Percentiles rank a stretch among this genome's conserved stretches.
These are phyloP conservation scores for Agonopterix alstromeriana DNA, from an alignment of 2,888 invertebrate species.

Conservation along the genomic window DNA sequence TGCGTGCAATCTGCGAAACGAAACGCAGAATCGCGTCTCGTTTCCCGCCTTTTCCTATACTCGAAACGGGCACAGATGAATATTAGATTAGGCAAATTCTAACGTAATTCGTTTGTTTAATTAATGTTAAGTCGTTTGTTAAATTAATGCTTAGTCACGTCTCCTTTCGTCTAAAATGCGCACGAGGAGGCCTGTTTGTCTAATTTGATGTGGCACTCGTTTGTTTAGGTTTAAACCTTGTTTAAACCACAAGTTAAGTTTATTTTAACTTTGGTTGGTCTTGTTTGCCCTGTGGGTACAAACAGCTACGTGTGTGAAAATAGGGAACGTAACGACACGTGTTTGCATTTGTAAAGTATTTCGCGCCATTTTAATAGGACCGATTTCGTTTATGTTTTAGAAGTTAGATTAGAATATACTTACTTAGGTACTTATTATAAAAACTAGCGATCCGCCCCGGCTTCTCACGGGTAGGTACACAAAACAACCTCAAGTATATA, in stretches of 20 bases:
- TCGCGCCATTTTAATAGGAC: no score
- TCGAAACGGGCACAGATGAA: not conserved
- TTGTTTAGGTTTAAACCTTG: slow-evolving; percentile 2
- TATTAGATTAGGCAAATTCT: slow-evolving; percentile 1
- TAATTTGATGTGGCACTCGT: not conserved
- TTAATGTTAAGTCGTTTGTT: slow-evolving; percentile 4
- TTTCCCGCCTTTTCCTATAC: not conserved
- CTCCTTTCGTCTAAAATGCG: not conserved
- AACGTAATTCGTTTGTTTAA: slow-evolving; percentile 2
- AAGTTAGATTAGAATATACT: no score
- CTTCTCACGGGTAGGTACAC: no score
- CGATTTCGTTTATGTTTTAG: no score
- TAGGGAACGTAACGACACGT: no score
- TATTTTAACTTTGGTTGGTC: slow-evolving; percentile 1
- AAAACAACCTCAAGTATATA: no score
- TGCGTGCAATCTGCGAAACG: no score
- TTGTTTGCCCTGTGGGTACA: not conserved
- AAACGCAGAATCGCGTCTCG: not conserved
- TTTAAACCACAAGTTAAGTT: not conserved
- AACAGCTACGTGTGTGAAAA: not conserved
- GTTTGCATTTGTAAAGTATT: no score
- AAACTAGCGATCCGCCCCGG: no score
- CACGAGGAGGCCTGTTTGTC: not conserved
- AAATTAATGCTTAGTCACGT: slow-evolving; percentile 5
- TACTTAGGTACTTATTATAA: no score